Evolutionary conservation across 2,888 invertebrate genomes (phyloP), one percentile per base, ranked within the genome.

Genomic region (Epinotia ramella): DNA sequence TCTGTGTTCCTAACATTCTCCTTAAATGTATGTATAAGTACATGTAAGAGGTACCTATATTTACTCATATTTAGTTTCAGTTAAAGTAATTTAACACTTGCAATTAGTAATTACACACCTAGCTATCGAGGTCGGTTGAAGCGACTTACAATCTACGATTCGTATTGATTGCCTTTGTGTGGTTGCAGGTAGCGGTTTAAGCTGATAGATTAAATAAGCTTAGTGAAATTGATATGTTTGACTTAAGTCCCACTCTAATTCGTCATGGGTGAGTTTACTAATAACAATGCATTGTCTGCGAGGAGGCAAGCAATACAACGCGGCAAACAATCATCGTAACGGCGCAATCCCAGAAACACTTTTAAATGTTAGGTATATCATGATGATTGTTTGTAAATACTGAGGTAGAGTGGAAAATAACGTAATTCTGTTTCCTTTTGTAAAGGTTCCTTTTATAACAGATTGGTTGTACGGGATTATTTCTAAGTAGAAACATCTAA

Each of bases 221-320:
- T n/a, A 44, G 44, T 57, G 44, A 57, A 44, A 64, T 44, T 64
- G 64, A 64, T 57, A 59, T 59, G 82, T 82, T 81, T 82, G 79
- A 65, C 28, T 53, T 44, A 56, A 40, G 64, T 73, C 53, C 65
- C 60, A 59, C 46, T 46, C 60, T 57, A 67, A 67, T 69, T 59
- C 33, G 62, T 44, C 68, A 67, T 62, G 66, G 53, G 20, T 57
- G 59, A 80, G 80, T 79, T 83, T 80, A 82, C 81, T 79, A 80
- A 80, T 82, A 88, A 88, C 87, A 87, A 82, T 80, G 85, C 86
- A 89, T 89, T 89, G 89, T 89, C 87, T 82, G 77, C 79, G 81
- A 81, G 83, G 85, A 86, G n/a, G 80, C 79, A 83, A 82, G 80
- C 82, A 80, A 77, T 80, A 79, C 80, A 80, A 79, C 77, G 77